Base-by-base conservation (phyloP, 1,140 invertebrate genomes). In the Conopomorpha cramerella region DNA sequence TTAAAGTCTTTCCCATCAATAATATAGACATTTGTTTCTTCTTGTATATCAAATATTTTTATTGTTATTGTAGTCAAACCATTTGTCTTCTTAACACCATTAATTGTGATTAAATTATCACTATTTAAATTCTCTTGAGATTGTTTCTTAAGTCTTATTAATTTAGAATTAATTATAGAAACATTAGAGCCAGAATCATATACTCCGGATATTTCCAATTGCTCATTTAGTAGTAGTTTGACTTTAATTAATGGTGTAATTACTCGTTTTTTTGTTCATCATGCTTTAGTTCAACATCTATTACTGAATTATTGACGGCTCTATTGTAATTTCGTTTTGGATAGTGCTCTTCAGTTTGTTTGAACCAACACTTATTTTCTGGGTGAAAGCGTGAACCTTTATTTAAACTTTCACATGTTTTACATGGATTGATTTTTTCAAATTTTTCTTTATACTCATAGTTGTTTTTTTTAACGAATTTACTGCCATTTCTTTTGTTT, bases 391-490 rank as follows among this genome's bases (percentile, higher is more conserved):
- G 41, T 2, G 7, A 47, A 13, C 51, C 51, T 47, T 57, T 61
- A 26, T 56, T 55, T 47, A 36, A 41, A n/a, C 42, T 51, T 46
- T 57, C 45, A 44, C 58, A 61, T 19, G 46, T 53, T 38, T 44
- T 51, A 29, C 55, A 55, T 17, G 46, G 39, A 11, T 44, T 47
- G 19, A 16, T 45, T 41, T 41, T 39, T 3, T 46, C 41, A 35
- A 19, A 8, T 26, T 52, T 49, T 35, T 29, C 26, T 47, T 41
- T 43, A 38, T 8, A 17, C 8, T 48, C 39, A 37, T 10, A 38
- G n/a, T 11, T 34, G 35, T 28, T 38, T 44, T 7, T 38, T 18
- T 49, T 35, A 25, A 2, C 26, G n/a, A n/a, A n/a, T 13, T 38
- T 39, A 18, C 7, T 35, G 11, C 12, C 3, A 35, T 13, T 25